These are phyloP conservation scores for Lycaon pictus DNA, from an alignment of 2,113 vertebrate genomes.

Conservation along the genomic window DNA sequence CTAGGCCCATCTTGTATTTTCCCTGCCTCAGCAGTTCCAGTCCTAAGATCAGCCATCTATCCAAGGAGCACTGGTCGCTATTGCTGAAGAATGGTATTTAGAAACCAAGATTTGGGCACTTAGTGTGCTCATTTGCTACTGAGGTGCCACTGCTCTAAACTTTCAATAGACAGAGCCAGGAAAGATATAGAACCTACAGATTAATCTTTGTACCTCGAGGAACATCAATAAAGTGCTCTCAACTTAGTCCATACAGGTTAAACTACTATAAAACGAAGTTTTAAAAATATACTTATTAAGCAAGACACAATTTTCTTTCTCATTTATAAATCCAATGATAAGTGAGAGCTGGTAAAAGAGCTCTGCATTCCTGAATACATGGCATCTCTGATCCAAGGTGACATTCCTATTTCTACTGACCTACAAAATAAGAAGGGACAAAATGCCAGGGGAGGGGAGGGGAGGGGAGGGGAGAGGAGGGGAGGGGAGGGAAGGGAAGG, in stretches of 20 bases:
- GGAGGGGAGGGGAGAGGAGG: accelerated
- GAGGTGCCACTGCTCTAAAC: not conserved
- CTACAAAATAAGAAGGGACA: not conserved
- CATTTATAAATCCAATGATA: not conserved
- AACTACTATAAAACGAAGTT: not conserved
- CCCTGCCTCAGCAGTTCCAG: not conserved
- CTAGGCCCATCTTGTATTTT: not conserved
- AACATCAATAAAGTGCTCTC: not conserved
- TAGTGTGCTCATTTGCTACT: not conserved
- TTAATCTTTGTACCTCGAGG: not conserved
- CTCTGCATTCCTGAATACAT: not conserved
- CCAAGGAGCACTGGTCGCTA: not conserved
- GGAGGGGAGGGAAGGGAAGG: accelerated
- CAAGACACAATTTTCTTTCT: not conserved
- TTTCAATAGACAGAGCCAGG: not conserved
- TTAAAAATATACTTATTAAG: not conserved
- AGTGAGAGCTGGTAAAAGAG: not conserved
- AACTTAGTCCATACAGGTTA: not conserved
- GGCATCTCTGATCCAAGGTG: not conserved
- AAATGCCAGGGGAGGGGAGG: not conserved
- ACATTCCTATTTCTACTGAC: not conserved
- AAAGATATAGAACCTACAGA: not conserved
- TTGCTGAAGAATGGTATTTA: not conserved
- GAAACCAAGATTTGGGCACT: not conserved
- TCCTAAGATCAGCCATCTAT: not conserved